phyloP scores from a whole-genome alignment of 2,113 vertebrate species.

The Rhinogobius similis region DNA sequence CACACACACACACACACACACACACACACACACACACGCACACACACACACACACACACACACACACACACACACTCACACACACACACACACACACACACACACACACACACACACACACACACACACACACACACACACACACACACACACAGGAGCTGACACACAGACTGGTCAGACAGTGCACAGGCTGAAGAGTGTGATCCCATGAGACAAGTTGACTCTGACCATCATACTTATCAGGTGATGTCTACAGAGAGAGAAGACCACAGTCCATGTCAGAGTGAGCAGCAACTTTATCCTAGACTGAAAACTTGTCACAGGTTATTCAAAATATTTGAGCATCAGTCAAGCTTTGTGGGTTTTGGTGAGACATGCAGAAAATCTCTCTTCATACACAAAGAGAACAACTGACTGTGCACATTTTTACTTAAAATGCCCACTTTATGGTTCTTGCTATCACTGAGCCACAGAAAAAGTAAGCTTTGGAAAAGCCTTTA shows the following conservation, averaged over 20 bases:
- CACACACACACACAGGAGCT: slow-evolving; percentile 20
- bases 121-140: slow-evolving; percentile 1
- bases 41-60: slow-evolving; percentile 11
- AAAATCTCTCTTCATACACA: neutral
- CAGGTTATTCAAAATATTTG: neutral
- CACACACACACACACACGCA: slow-evolving; percentile 6
- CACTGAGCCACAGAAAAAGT: neutral
- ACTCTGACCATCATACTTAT: slow-evolving; percentile 47
- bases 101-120: neutral
- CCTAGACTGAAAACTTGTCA: no score
- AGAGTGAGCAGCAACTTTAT: neutral
- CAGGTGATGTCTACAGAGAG: slow-evolving; percentile 26
- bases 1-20: slow-evolving; percentile 13
- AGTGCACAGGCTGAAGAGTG: slow-evolving; percentile 31
- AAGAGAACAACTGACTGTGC: neutral
- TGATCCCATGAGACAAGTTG: slow-evolving; percentile 54
- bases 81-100: slow-evolving; percentile 5
- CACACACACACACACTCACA: slow-evolving; percentile 14
- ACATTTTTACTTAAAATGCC: neutral
- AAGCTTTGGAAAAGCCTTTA: no score
- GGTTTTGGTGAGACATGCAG: neutral
- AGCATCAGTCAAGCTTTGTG: neutral
- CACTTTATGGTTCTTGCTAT: neutral
- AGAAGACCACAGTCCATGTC: slow-evolving; percentile 27
- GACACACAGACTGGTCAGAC: slow-evolving; percentile 32